Conservation (phyloP, 2,888 invertebrate genomes). For the Automeris io region DNA sequence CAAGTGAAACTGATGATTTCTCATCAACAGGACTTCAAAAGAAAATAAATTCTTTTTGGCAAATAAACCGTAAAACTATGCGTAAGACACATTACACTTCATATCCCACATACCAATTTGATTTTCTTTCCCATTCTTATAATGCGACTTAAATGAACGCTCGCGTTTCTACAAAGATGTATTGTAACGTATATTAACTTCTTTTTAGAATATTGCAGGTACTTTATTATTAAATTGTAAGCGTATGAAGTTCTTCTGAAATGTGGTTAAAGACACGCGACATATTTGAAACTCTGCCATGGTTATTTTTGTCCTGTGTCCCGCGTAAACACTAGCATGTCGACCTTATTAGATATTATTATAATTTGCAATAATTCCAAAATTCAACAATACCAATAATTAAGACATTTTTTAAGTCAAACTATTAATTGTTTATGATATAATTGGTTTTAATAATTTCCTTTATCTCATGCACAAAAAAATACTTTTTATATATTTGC, state of each 20-base stretch:
- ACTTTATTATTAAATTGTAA: constrained; percentile 31
- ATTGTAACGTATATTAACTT: no score
- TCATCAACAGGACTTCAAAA: constrained; percentile 21
- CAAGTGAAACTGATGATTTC: constrained; percentile 33
- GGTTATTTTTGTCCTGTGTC: constrained; percentile 52
- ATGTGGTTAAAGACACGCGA: constrained; percentile 60
- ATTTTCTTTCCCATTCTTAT: no score
- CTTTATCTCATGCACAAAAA: no score
- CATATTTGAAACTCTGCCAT: constrained; percentile 76
- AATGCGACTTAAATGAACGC: no score
- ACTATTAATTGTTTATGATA: no score
- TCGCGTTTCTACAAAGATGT: no score
- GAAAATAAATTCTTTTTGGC: constrained; percentile 42
- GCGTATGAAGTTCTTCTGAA: constrained; percentile 42
- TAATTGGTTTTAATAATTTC: no score
- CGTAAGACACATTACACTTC: background rate
- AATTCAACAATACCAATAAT: no score
- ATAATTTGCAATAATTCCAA: constrained; percentile 33
- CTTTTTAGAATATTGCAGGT: constrained; percentile 20
- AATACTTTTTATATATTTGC: no score
- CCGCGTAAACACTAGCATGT: constrained; percentile 59
- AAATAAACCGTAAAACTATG: constrained; percentile 20
- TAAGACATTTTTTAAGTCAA: no score
- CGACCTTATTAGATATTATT: constrained; percentile 41
- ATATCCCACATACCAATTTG: background rate